Percentiles rank a stretch among this genome's conserved stretches.
Conservation (phyloP, 1,140 invertebrate genomes). For the Phymorhynchus buccinoides region DNA sequence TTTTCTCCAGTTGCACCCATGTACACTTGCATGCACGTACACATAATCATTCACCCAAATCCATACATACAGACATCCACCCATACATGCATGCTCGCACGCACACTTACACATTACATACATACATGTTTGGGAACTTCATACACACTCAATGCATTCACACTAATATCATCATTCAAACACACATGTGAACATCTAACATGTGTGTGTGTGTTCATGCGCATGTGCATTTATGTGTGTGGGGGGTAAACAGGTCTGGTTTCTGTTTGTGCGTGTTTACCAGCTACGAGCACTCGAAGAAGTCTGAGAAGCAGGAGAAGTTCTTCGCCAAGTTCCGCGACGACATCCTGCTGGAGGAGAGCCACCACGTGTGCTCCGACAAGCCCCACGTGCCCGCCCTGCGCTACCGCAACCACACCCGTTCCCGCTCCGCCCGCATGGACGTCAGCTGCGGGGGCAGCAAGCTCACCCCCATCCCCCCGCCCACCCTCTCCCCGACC, state of each 20-base stretch:
- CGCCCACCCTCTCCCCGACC: background rate
- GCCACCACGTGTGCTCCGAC: slow-evolving; percentile 27
- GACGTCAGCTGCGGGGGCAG: slow-evolving; percentile 22
- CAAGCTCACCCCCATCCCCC: slow-evolving; percentile 25
- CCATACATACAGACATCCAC: no score
- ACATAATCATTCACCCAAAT: no score
- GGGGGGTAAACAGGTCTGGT: no score
- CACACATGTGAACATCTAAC: background rate
- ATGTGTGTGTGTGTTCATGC: background rate
- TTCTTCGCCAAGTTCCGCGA: slow-evolving; percentile 54
- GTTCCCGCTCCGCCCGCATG: background rate
- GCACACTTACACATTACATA: no score
- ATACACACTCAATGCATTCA: no score
- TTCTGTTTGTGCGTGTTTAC: slow-evolving; percentile 2
- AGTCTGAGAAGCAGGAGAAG: slow-evolving; percentile 49
- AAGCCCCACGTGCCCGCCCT: slow-evolving; percentile 15
- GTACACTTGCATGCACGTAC: no score
- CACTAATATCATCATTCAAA: no score
- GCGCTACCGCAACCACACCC: slow-evolving; percentile 35
- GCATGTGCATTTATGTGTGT: no score
- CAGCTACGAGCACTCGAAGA: slow-evolving; percentile 58
- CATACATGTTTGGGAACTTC: no score
- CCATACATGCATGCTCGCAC: no score
- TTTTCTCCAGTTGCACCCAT: no score
- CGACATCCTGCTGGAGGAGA: slow-evolving; percentile 54